A percentile compares a stretch with the other conserved stretches of the same genome.
Conservation (phyloP, 2,113 vertebrate genomes). For the Anarhynchus alexandrinus region DNA sequence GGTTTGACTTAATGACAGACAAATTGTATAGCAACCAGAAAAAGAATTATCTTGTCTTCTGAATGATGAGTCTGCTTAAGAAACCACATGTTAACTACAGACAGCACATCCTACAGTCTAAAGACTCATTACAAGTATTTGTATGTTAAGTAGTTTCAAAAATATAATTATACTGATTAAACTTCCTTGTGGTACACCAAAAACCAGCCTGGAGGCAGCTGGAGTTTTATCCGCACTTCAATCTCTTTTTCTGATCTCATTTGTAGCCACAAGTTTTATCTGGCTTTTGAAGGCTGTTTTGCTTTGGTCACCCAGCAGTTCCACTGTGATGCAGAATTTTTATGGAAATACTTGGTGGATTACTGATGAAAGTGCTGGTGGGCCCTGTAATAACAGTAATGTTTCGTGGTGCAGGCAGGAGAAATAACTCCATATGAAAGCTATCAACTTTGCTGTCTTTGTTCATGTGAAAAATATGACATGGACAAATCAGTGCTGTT, state of each 20-base stretch:
- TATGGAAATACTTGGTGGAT: not conserved
- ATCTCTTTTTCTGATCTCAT: conserved; percentile 10
- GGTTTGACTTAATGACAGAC: conserved; percentile 32
- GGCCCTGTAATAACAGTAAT: not conserved
- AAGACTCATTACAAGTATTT: conserved; percentile 40
- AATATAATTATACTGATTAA: conserved; percentile 48
- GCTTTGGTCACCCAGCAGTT: not conserved
- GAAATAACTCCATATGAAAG: not conserved
- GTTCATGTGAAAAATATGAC: not conserved
- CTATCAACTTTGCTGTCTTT: not conserved
- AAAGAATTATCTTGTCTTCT: conserved; percentile 36
- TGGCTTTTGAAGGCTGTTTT: conserved; percentile 4
- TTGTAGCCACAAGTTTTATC: not conserved
- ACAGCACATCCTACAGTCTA: not conserved
- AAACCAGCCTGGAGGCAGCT: conserved; percentile 21
- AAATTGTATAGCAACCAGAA: conserved; percentile 46
- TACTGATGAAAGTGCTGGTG: not conserved
- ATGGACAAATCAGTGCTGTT: not conserved
- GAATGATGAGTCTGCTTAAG: conserved; percentile 16
- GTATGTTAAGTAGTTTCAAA: conserved; percentile 32
- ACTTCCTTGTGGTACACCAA: conserved; percentile 33
- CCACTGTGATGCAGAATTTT: not conserved
- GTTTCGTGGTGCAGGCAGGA: not conserved
- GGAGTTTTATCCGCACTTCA: conserved; percentile 13
- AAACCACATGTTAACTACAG: conserved; percentile 30